Evolutionary conservation across 2,888 invertebrate species (phyloP).

Genomic region (Chymomyza caudatula): DNA sequence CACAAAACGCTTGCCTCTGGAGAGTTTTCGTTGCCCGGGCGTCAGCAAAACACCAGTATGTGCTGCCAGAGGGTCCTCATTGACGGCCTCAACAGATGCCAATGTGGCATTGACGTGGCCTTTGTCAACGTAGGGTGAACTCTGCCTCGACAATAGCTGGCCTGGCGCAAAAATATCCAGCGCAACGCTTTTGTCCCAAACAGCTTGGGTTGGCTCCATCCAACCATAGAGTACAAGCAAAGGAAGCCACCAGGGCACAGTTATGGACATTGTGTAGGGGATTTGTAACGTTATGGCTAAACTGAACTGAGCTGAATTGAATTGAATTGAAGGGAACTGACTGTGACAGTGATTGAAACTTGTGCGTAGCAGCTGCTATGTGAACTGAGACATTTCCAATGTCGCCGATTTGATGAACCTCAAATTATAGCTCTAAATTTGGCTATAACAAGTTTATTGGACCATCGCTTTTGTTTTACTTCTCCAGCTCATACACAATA

Average conservation of each 20-base stretch:
- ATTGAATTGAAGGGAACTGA: background rate
- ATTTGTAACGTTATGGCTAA: background rate
- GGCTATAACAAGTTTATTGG: conserved; percentile 12
- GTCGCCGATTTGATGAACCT: background rate
- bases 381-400: background rate
- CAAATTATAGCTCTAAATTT: background rate
- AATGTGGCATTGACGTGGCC: conserved; percentile 48
- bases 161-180: conserved; percentile 33
- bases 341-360: background rate
- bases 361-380: background rate
- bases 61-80: background rate
- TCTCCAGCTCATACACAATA: background rate
- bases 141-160: conserved; percentile 21
- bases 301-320: background rate
- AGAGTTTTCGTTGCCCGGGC: conserved; percentile 52
- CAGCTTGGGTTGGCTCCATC: background rate
- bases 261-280: background rate
- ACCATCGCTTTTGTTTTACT: conserved; percentile 12
- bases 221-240: background rate
- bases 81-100: conserved; percentile 20
- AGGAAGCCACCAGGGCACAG: background rate
- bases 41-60: conserved; percentile 23
- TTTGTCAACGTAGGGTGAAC: background rate
- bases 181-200: conserved; percentile 26
- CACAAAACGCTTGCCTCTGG: conserved; percentile 79